A percentile compares a stretch with the other conserved stretches of the same genome.
Conservation (phyloP, 2,888 invertebrate genomes). For the Himalopsyche japonica region DNA sequence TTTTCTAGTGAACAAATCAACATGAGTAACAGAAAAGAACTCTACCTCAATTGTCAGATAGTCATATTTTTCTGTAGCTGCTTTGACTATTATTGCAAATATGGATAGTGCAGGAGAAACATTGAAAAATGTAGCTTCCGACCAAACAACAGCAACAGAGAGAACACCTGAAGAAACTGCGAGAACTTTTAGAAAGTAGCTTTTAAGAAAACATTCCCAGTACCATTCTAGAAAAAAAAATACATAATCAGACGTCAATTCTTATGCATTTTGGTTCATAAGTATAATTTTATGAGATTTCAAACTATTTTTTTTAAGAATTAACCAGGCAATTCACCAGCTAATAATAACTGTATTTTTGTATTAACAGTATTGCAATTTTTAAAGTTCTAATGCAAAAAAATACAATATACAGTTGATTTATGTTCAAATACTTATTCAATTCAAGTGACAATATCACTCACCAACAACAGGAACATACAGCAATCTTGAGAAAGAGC, state of each 20-base stretch:
- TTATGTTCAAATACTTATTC: neutral
- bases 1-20: no score
- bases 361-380: no score
- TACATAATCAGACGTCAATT: no score
- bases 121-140: constrained; percentile 97
- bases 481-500: constrained; percentile 61
- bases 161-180: constrained; percentile 75
- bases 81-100: constrained; percentile 91
- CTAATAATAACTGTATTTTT: no score
- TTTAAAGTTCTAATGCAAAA: no score
- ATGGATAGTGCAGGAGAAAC: constrained; percentile 90
- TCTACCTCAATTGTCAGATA: constrained; percentile 92
- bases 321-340: no score
- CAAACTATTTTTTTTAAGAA: no score
- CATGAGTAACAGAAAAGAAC: no score
- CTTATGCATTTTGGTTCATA: no score
- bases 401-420: no score
- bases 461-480: constrained; percentile 71
- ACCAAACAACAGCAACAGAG: constrained; percentile 96
- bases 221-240: constrained; percentile 81
- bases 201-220: constrained; percentile 86
- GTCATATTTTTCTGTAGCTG: constrained; percentile 80
- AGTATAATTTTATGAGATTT: no score
- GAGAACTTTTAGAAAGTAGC: constrained; percentile 74
- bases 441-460: neutral